Conservation (phyloP, 2,797 vertebrate species). For the Pipistrellus pipistrellus region DNA sequence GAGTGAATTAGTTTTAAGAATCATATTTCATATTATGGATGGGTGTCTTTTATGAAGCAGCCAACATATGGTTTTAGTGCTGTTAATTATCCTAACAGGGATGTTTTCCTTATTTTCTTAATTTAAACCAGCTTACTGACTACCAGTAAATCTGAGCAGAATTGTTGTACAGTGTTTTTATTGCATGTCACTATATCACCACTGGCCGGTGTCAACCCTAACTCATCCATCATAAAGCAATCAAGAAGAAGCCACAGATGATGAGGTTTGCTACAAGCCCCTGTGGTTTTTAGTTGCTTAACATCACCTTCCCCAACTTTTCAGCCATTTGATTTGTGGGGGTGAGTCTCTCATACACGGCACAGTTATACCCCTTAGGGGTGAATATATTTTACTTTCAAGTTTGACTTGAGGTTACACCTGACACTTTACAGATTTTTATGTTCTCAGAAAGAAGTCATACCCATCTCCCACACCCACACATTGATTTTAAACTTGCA, state of each 20-base stretch:
- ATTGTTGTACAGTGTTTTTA: background rate
- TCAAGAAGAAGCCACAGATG: conserved; percentile 31
- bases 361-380: conserved; percentile 23
- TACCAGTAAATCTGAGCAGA: conserved; percentile 26
- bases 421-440: conserved; percentile 62
- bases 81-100: conserved; percentile 18
- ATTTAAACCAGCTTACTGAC: conserved; percentile 12
- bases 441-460: conserved; percentile 57
- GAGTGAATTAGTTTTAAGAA: conserved; percentile 8
- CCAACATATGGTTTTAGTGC: background rate
- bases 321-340: conserved; percentile 70
- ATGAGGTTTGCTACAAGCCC: conserved; percentile 26
- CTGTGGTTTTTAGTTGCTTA: conserved; percentile 54
- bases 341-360: background rate
- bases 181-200: conserved; percentile 3
- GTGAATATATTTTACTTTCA: conserved; percentile 69
- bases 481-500: conserved; percentile 62
- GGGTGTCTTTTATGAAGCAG: conserved; percentile 1
- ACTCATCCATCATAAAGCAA: conserved; percentile 77
- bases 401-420: conserved; percentile 56
- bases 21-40: background rate
- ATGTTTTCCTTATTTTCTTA: conserved; percentile 13
- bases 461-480: background rate
- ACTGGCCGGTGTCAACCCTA: conserved; percentile 25
- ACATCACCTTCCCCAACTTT: conserved; percentile 15